phyloP scores from a whole-genome alignment of 2,888 invertebrate species.

The Hypercompe scribonia region DNA sequence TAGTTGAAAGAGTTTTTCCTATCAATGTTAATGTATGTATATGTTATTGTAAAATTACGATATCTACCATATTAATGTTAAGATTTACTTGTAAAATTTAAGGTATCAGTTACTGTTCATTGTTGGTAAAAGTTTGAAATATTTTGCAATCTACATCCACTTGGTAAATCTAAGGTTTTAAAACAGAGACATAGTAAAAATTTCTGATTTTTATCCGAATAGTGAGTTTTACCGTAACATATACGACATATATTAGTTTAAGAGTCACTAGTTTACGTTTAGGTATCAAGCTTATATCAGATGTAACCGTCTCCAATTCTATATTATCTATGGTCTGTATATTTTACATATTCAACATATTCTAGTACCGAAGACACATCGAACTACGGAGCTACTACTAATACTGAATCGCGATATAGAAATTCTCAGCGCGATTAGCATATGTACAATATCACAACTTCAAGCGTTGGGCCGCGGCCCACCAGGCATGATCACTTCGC shows the following conservation, averaged over 20 bases:
- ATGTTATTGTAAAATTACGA: not conserved
- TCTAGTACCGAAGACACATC: too few species aligned
- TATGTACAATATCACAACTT: too few species aligned
- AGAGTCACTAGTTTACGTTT: not conserved
- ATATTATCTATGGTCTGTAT: not conserved
- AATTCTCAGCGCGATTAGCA: too few species aligned
- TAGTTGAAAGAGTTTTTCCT: not conserved
- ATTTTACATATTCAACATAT: too few species aligned
- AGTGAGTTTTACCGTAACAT: not conserved
- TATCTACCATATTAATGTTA: not conserved
- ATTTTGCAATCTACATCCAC: not conserved
- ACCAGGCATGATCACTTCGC: too few species aligned
- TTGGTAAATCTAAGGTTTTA: not conserved
- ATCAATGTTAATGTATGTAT: not conserved
- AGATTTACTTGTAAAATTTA: not conserved
- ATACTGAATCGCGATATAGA: too few species aligned
- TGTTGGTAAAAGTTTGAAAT: not conserved
- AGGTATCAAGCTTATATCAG: not conserved
- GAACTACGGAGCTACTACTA: too few species aligned
- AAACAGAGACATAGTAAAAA: too few species aligned
- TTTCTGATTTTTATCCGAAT: not conserved
- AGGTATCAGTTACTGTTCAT: not conserved
- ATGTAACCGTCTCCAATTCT: not conserved
- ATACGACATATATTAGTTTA: not conserved
- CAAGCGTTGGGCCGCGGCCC: too few species aligned